Evolutionary conservation across 2,888 invertebrate genomes (phyloP).

Genomic region (Drosophila phalerata): DNA sequence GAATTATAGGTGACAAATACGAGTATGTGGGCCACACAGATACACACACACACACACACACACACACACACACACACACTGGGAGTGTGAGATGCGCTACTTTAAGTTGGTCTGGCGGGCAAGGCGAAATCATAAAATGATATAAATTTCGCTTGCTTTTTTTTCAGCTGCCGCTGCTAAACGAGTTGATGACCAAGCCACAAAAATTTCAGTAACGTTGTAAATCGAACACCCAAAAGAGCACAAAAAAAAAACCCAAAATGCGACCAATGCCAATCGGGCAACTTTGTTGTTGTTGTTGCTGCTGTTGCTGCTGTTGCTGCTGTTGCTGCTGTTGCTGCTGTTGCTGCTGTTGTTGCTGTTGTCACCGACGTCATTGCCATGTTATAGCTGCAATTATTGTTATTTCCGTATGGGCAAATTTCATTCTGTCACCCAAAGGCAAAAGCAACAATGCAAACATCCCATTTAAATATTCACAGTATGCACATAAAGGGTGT

Average conservation of each 20-base stretch:
- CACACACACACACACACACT: neutral
- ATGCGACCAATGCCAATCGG: constrained; percentile 66
- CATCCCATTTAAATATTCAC: constrained; percentile 29
- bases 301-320: constrained; percentile 19
- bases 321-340: constrained; percentile 42
- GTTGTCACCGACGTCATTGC: constrained; percentile 59
- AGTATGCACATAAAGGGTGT: constrained; percentile 41
- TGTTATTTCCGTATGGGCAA: constrained; percentile 71
- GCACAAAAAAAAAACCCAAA: constrained; percentile 25
- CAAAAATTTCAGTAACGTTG: constrained; percentile 69
- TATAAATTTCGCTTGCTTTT: constrained; percentile 51
- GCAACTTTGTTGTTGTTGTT: constrained; percentile 46
- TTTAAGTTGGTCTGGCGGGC: constrained; percentile 48
- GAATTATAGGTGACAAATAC: constrained; percentile 44
- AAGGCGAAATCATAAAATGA: constrained; percentile 47
- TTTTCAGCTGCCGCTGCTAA: constrained; percentile 42
- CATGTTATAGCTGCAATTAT: constrained; percentile 73
- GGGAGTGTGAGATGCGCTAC: constrained; percentile 41
- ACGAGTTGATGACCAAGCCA: constrained; percentile 76
- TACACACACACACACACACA: constrained; percentile 20
- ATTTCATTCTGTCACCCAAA: constrained; percentile 58
- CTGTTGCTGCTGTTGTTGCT: constrained; percentile 23
- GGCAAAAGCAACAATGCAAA: constrained; percentile 44
- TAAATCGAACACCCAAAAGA: constrained; percentile 60
- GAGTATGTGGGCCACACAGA: constrained; percentile 52